Conservation (phyloP, 2,888 invertebrate species). For the Macroteleia sp. region DNA sequence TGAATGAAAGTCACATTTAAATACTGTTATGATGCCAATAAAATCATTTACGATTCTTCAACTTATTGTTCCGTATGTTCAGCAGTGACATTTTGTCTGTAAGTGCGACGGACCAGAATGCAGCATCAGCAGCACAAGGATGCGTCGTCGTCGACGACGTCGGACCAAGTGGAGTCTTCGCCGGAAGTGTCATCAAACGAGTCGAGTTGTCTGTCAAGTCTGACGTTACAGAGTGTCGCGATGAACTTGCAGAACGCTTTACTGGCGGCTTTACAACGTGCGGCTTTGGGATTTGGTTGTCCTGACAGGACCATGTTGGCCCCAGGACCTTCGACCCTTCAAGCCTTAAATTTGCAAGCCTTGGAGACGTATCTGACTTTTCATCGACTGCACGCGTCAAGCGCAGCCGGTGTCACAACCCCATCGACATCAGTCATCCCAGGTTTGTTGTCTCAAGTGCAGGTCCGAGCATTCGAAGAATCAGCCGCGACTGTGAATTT, state of each 20-base stretch:
- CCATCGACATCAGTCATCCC: constrained; percentile 74
- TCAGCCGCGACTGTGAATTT: constrained; percentile 21
- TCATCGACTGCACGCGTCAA: constrained; percentile 90
- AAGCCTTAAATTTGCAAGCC: constrained; percentile 93
- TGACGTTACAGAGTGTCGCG: constrained; percentile 87
- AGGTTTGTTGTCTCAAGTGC: constrained; percentile 75
- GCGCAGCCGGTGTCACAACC: constrained; percentile 85
- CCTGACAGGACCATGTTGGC: constrained; percentile 86
- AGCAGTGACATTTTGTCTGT: constrained; percentile 8
- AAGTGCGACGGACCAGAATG: constrained; percentile 67
- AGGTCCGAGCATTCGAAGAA: constrained; percentile 38
- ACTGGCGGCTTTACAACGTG: constrained; percentile 93
- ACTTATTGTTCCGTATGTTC: not conserved
- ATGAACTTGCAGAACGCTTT: constrained; percentile 90
- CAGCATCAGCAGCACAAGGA: constrained; percentile 66
- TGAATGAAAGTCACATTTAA: constrained; percentile 15
- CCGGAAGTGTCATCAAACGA: constrained; percentile 54
- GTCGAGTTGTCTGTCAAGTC: constrained; percentile 72
- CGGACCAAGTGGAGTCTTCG: constrained; percentile 70
- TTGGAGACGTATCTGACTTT: constrained; percentile 92
- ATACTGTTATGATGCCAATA: not conserved
- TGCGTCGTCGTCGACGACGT: constrained; percentile 55
- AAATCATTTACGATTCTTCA: not conserved
- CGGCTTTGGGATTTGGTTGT: constrained; percentile 84
- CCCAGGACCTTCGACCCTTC: constrained; percentile 92